Percentiles rank a stretch among this genome's conserved stretches.
Evolutionary conservation across 1,140 invertebrate genomes (phyloP).

Genomic region (Aphidius gifuensis): DNA sequence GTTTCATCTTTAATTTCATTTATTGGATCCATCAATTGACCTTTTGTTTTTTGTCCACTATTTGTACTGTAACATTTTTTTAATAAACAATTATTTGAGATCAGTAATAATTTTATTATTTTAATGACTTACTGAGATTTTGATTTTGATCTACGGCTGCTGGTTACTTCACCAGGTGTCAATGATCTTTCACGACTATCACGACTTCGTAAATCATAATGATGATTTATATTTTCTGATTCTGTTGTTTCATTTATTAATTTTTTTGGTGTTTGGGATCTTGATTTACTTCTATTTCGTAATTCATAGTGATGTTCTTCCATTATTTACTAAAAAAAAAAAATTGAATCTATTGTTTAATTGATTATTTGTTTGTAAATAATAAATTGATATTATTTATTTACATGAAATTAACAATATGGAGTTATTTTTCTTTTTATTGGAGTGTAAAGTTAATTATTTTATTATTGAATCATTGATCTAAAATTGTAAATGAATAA

Average conservation of each 20-base stretch:
- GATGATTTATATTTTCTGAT: slow-evolving; percentile 37
- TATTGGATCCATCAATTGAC: slow-evolving; percentile 40
- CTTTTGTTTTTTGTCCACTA: slow-evolving; percentile 31
- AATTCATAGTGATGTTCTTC: slow-evolving; percentile 47
- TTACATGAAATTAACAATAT: too few relatives aligned
- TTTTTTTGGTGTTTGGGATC: slow-evolving; percentile 48
- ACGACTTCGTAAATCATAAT: slow-evolving; percentile 42
- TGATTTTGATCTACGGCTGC: slow-evolving; percentile 37
- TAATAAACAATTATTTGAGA: slow-evolving; percentile 11
- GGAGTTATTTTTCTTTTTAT: too few relatives aligned
- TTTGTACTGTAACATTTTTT: slow-evolving; percentile 27
- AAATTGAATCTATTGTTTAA: neutral
- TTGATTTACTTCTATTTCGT: slow-evolving; percentile 47
- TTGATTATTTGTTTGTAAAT: too few relatives aligned
- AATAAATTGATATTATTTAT: too few relatives aligned
- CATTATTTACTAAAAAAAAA: slow-evolving; percentile 36
- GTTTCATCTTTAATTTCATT: slow-evolving; percentile 34
- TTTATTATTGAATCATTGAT: too few relatives aligned
- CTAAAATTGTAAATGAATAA: too few relatives aligned
- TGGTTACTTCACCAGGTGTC: slow-evolving; percentile 44
- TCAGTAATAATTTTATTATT: neutral
- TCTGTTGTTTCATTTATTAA: slow-evolving; percentile 29
- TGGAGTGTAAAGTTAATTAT: too few relatives aligned
- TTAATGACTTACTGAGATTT: slow-evolving; percentile 35
- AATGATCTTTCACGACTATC: slow-evolving; percentile 45